phyloP scores from a whole-genome alignment of 1,140 invertebrate genomes.

The Drosophila gunungcola region DNA sequence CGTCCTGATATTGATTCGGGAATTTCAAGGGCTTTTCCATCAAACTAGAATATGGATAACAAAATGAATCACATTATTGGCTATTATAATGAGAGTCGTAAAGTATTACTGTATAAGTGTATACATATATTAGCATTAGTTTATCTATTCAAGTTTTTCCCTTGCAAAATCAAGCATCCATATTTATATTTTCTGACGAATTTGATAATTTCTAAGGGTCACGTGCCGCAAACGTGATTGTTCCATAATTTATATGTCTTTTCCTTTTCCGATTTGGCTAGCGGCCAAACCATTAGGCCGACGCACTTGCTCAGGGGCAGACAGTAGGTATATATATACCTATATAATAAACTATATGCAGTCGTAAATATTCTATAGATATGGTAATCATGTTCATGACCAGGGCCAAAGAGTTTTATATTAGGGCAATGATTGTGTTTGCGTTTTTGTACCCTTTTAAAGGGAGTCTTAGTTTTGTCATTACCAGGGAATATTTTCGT shows the following conservation, averaged over 20 bases:
- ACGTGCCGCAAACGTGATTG: slow-evolving; percentile 49
- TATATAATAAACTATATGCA: neutral
- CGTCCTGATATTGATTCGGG: neutral
- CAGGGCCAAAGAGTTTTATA: slow-evolving; percentile 26
- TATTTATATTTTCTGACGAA: neutral
- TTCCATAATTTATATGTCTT: slow-evolving; percentile 53
- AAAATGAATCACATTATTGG: no score
- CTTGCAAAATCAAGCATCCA: neutral
- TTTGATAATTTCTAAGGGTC: slow-evolving; percentile 7
- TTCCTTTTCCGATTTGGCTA: slow-evolving; percentile 30
- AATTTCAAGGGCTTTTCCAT: no score
- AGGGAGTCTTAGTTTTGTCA: neutral
- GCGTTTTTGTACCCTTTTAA: neutral
- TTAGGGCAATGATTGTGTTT: slow-evolving; percentile 19
- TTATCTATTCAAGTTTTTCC: neutral
- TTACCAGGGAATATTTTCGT: no score
- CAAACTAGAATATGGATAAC: no score
- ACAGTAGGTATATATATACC: neutral
- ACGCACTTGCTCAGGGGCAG: slow-evolving; percentile 6
- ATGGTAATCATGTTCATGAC: slow-evolving; percentile 21
- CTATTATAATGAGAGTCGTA: no score
- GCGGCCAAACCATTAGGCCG: slow-evolving; percentile 27
- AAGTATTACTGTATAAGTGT: no score
- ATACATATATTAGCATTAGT: no score
- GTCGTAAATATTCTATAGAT: neutral